Conservation (phyloP, 2,888 invertebrate species). For the Trachelus troglodyta region DNA sequence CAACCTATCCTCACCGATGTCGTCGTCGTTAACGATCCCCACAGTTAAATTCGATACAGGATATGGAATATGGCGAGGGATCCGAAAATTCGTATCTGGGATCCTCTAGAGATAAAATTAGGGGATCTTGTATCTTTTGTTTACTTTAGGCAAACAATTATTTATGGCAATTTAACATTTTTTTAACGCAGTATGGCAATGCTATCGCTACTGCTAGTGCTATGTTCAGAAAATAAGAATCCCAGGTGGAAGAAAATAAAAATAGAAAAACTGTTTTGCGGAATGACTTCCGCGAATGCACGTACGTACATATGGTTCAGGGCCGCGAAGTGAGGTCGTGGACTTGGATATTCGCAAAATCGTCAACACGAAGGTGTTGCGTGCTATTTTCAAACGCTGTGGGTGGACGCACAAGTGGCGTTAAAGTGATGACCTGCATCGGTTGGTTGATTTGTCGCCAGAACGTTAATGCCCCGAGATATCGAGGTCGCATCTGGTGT, state of each 20-base stretch:
- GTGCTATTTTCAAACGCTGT: neutral
- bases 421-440: conserved; percentile 1
- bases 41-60: neutral
- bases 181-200: too few relatives aligned
- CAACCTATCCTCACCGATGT: neutral
- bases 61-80: neutral
- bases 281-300: neutral
- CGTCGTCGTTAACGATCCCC: neutral
- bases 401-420: neutral
- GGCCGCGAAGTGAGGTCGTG: neutral
- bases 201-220: too few relatives aligned
- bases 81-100: neutral
- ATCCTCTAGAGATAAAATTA: too few relatives aligned
- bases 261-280: neutral
- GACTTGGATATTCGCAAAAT: neutral
- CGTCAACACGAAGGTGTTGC: neutral
- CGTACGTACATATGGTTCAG: neutral
- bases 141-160: too few relatives aligned
- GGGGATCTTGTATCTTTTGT: too few relatives aligned
- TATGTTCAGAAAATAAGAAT: too few relatives aligned
- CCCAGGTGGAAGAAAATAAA: too few relatives aligned
- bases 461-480: conserved; percentile 26
- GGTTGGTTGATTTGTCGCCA: conserved; percentile 20
- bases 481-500: conserved; percentile 41
- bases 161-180: too few relatives aligned